These are phyloP conservation scores for Acanthurus tractus DNA, from an alignment of 2,797 vertebrate species.

Conservation along the genomic window DNA sequence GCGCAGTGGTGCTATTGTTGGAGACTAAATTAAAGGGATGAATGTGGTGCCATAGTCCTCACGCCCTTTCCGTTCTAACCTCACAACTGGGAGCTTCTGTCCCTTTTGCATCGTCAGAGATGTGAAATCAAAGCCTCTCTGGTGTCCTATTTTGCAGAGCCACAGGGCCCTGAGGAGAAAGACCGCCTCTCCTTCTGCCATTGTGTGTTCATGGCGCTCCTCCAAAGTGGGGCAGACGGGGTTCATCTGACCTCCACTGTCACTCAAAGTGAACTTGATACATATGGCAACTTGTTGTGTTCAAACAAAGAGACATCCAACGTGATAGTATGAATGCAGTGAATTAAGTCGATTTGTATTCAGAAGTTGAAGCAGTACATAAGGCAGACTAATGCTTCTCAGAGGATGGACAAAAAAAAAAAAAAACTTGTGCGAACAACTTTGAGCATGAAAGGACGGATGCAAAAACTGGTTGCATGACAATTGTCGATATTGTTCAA, in stretches of 20 bases:
- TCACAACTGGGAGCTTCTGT: conserved; percentile 45
- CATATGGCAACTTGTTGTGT: conserved; percentile 20
- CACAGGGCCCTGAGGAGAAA: conserved; percentile 51
- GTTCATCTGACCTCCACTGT: conserved; percentile 53
- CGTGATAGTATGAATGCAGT: conserved; percentile 6
- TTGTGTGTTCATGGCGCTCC: conserved; percentile 64
- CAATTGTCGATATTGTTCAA: neutral
- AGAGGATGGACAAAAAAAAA: neutral
- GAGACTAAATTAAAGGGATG: conserved; percentile 63
- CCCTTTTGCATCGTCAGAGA: conserved; percentile 51
- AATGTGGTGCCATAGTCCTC: conserved; percentile 51
- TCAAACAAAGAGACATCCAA: conserved; percentile 42
- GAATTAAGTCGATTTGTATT: conserved; percentile 7
- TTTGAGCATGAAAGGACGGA: neutral
- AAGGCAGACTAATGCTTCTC: neutral
- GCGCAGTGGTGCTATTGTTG: conserved; percentile 51
- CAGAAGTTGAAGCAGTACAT: neutral
- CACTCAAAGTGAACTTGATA: conserved; percentile 57
- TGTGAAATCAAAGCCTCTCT: conserved; percentile 73
- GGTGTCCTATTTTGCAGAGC: conserved; percentile 67
- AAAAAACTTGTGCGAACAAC: neutral
- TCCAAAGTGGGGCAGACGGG: conserved; percentile 53
- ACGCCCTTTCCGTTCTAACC: conserved; percentile 49
- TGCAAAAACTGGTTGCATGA: neutral
- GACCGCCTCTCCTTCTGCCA: conserved; percentile 29